Percentiles rank a stretch among this genome's conserved stretches.
Conservation (phyloP, 2,888 invertebrate genomes). For the Drosophila nigritarsus region DNA sequence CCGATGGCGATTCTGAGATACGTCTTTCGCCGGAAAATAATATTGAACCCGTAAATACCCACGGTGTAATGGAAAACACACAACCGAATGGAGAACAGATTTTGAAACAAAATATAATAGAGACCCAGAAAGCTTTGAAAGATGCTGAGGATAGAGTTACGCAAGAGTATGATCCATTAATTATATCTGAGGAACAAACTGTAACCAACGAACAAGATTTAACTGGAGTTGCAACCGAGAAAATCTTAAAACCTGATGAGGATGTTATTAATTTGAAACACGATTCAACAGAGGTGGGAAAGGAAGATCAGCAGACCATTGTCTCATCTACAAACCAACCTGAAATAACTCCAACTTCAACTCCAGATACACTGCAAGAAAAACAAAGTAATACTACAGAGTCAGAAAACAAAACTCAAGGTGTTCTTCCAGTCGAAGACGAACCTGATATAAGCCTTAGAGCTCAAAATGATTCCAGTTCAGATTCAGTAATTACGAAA, state of each 20-base stretch:
- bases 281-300: neutral
- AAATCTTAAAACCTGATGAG: neutral
- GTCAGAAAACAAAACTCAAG: neutral
- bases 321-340: neutral
- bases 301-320: neutral
- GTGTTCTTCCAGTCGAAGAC: neutral
- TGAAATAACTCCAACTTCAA: neutral
- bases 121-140: neutral
- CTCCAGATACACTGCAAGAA: neutral
- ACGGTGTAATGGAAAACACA: neutral
- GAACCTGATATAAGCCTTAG: neutral
- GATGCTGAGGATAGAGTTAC: neutral
- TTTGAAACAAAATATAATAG: neutral
- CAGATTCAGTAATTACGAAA: neutral
- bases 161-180: neutral
- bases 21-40: constrained; percentile 2
- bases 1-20: constrained; percentile 31
- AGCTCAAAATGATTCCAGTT: neutral
- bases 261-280: neutral
- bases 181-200: neutral
- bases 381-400: neutral
- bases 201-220: neutral
- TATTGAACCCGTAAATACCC: neutral
- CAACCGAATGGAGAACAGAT: neutral
- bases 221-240: neutral